phyloP scores from a whole-genome alignment of 2,888 invertebrate species.

The Thymelicus sylvestris region DNA sequence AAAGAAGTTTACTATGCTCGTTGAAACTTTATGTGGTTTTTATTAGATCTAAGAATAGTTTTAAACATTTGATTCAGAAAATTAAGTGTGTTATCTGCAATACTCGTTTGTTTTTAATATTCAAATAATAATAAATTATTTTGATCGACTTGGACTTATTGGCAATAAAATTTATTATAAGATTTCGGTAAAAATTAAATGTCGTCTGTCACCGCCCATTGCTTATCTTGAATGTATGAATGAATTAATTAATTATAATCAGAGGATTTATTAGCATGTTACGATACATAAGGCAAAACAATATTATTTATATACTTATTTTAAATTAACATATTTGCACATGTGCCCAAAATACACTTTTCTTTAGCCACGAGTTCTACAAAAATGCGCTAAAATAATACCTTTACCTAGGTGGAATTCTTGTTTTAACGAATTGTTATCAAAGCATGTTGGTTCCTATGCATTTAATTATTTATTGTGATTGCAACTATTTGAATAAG shows the following conservation, averaged over 20 bases:
- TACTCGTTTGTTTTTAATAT: not conserved
- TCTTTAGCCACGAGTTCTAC: no score
- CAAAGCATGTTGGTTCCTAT: conserved; percentile 13
- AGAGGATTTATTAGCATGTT: no score
- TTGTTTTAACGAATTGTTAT: not conserved
- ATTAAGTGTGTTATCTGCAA: conserved; percentile 8
- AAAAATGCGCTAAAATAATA: not conserved
- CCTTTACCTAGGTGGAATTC: not conserved
- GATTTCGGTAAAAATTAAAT: not conserved
- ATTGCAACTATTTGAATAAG: conserved; percentile 28
- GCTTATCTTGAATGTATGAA: not conserved
- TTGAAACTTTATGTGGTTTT: conserved; percentile 23
- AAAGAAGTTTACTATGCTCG: conserved; percentile 28
- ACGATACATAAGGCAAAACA: no score
- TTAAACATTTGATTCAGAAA: conserved; percentile 7
- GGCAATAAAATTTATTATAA: not conserved
- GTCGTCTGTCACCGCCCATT: not conserved
- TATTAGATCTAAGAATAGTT: conserved; percentile 15
- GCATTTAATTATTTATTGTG: conserved; percentile 24
- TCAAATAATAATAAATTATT: not conserved
- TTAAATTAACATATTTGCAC: no score
- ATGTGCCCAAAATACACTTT: no score
- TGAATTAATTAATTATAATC: not conserved
- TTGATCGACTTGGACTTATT: not conserved
- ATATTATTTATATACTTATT: no score